These are phyloP conservation scores for Echiichthys vipera DNA, from an alignment of 2,797 vertebrate genomes.

Conservation along the genomic window DNA sequence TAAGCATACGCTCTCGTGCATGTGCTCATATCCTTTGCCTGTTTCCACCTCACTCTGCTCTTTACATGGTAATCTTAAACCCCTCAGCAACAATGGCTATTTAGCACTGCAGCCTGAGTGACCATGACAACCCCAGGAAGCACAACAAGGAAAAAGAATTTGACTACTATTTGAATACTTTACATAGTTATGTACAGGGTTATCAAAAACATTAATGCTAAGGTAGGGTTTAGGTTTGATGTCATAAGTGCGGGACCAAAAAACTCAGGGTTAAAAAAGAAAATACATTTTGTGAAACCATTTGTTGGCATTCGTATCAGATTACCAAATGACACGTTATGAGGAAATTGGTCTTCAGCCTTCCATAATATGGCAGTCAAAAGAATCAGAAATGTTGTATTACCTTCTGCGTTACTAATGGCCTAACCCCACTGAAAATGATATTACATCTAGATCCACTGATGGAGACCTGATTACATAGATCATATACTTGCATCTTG, in stretches of 20 bases:
- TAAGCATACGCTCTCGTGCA: background rate
- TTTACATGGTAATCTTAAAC: background rate
- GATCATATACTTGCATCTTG: background rate
- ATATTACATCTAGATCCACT: no score
- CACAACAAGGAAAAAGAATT: background rate
- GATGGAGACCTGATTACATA: no score
- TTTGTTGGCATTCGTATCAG: background rate
- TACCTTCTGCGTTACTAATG: background rate
- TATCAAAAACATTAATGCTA: background rate
- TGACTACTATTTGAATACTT: background rate
- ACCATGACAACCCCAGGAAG: background rate
- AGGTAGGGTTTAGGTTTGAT: background rate
- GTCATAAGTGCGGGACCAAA: background rate
- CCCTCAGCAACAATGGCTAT: background rate
- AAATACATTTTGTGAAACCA: background rate
- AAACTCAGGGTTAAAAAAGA: background rate
- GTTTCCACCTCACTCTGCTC: background rate
- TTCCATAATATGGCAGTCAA: background rate
- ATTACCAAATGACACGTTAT: background rate
- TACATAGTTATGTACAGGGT: background rate
- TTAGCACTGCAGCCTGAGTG: rapidly evolving
- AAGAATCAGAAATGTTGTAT: background rate
- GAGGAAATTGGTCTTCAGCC: background rate
- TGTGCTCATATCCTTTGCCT: background rate
- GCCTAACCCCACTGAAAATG: background rate